These are phyloP conservation scores for Spermophilus dauricus DNA, from an alignment of 2,113 vertebrate species.

Conservation along the genomic window DNA sequence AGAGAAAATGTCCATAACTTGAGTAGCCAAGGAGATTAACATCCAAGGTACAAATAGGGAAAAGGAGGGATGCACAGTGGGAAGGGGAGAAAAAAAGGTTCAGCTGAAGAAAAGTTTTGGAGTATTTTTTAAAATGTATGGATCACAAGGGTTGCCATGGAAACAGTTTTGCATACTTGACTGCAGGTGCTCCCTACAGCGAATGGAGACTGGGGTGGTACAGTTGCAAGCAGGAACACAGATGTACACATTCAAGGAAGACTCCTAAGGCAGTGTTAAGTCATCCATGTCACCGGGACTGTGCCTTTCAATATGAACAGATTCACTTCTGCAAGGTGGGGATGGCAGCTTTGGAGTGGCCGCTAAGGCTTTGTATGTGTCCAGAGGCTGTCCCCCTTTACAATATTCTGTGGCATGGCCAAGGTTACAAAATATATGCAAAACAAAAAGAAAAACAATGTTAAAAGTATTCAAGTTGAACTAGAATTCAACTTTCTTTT, in stretches of 20 bases:
- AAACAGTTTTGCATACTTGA: constrained; percentile 54
- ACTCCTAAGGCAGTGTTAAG: background rate
- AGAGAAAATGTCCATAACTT: background rate
- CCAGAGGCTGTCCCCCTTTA: background rate
- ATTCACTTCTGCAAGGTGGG: background rate
- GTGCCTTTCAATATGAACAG: background rate
- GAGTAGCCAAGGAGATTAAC: constrained; percentile 9
- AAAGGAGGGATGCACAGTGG: background rate
- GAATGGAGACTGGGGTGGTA: background rate
- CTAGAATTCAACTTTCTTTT: background rate
- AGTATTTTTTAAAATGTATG: constrained; percentile 66
- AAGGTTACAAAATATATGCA: constrained; percentile 50
- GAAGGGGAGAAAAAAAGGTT: background rate
- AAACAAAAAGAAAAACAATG: background rate
- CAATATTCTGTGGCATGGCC: background rate
- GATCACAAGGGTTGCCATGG: constrained; percentile 37
- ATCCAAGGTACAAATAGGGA: background rate
- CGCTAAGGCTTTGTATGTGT: background rate
- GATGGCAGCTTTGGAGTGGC: background rate
- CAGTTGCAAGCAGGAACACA: background rate
- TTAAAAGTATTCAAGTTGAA: background rate
- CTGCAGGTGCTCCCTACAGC: constrained; percentile 48
- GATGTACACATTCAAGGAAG: background rate
- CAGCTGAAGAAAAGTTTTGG: constrained; percentile 37
- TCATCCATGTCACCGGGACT: background rate